phyloP scores from a whole-genome alignment of 1,140 invertebrate species.

The Telenomus remus region DNA sequence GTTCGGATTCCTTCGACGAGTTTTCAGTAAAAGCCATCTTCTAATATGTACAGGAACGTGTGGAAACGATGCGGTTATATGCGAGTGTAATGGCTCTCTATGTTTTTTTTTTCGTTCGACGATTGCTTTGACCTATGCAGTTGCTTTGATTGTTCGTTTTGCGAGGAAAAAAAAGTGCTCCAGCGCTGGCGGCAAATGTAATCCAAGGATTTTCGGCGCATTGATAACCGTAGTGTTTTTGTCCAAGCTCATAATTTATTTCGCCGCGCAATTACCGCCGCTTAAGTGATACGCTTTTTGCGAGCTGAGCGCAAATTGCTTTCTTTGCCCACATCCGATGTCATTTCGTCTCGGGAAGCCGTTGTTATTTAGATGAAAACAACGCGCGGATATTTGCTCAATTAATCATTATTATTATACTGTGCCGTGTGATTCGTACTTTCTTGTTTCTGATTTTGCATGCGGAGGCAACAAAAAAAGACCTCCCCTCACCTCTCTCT shows the following conservation, averaged over 20 bases:
- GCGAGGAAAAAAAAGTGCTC: constrained; percentile 1
- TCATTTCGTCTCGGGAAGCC: constrained; percentile 20
- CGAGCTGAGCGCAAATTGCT: constrained; percentile 20
- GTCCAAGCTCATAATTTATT: constrained; percentile 30
- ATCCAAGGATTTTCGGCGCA: constrained; percentile 16
- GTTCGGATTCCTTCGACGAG: not conserved
- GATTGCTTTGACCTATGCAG: constrained; percentile 28
- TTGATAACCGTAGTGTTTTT: constrained; percentile 20
- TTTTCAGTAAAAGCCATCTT: not conserved
- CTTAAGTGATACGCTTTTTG: constrained; percentile 30
- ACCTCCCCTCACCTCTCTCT: too few species aligned
- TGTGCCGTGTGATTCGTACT: too few species aligned
- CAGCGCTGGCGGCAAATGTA: not conserved
- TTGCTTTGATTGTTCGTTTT: constrained; percentile 16
- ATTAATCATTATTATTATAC: constrained; percentile 24
- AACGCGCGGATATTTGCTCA: constrained; percentile 49
- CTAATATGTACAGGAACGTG: constrained; percentile 5
- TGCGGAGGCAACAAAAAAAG: too few species aligned
- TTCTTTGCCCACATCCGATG: constrained; percentile 28
- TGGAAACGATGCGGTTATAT: not conserved
- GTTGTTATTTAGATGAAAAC: constrained; percentile 43
- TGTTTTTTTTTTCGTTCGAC: constrained; percentile 8
- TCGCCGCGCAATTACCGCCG: constrained; percentile 20
- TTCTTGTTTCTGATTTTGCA: too few species aligned
- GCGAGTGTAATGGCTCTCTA: not conserved